These are phyloP conservation scores for Drosophila mayaguana DNA, from an alignment of 2,888 invertebrate species.

Conservation along the genomic window DNA sequence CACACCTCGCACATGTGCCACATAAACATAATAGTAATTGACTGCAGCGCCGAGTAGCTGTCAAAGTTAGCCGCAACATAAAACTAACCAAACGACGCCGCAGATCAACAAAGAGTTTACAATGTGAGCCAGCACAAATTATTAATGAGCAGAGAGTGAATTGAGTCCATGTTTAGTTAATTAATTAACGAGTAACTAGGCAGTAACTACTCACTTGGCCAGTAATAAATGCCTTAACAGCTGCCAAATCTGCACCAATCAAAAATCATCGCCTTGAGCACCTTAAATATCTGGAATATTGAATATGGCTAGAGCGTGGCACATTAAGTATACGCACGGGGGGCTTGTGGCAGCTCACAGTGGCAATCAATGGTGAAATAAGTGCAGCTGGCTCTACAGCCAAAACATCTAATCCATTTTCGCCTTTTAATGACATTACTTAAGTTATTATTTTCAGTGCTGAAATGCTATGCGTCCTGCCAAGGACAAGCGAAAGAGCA, in stretches of 20 bases:
- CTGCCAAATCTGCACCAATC: background rate
- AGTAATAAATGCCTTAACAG: background rate
- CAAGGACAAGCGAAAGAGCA: slow-evolving; percentile 66
- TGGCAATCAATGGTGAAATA: slow-evolving; percentile 17
- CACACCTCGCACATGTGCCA: slow-evolving; percentile 30
- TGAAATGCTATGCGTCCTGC: slow-evolving; percentile 64
- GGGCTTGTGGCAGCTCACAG: background rate
- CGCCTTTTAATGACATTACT: slow-evolving; percentile 76
- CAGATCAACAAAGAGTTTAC: slow-evolving; percentile 35
- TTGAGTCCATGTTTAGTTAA: background rate
- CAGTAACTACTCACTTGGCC: background rate
- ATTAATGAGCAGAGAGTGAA: background rate
- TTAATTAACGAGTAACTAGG: background rate
- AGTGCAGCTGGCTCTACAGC: slow-evolving; percentile 30
- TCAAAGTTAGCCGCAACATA: slow-evolving; percentile 34
- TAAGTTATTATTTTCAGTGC: slow-evolving; percentile 77
- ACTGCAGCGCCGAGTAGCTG: slow-evolving; percentile 54
- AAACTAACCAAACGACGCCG: slow-evolving; percentile 37
- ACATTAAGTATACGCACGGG: slow-evolving; percentile 16
- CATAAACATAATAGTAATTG: slow-evolving; percentile 34
- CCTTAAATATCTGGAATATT: background rate
- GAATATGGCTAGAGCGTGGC: background rate
- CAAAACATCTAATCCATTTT: slow-evolving; percentile 71
- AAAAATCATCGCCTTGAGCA: background rate
- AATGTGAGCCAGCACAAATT: background rate